A percentile compares a stretch with the other conserved stretches of the same genome.
Evolutionary conservation across 2,113 vertebrate species (phyloP).

Genomic region (Antechinus flavipes): DNA sequence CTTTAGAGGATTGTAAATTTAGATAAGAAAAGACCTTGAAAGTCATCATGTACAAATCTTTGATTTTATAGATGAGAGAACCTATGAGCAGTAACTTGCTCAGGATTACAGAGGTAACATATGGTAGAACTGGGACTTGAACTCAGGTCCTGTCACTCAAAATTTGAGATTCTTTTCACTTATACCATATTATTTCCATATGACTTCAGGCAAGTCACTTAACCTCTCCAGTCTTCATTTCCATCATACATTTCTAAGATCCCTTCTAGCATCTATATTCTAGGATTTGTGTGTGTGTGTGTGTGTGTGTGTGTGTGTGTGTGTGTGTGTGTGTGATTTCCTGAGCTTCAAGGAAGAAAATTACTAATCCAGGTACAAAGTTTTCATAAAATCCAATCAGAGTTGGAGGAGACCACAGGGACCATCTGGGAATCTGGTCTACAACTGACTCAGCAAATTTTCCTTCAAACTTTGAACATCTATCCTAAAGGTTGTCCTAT

Average conservation of each 20-base stretch:
- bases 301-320: background rate
- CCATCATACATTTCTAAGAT: background rate
- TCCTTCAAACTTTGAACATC: background rate
- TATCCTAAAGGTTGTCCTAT: background rate
- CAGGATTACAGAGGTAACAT: background rate
- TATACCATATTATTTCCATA: background rate
- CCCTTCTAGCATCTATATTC: background rate
- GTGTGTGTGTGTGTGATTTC: background rate
- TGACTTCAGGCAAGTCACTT: background rate
- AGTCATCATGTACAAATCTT: background rate
- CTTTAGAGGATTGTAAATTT: background rate
- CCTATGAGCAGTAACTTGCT: background rate
- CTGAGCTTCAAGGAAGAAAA: slow-evolving; percentile 7
- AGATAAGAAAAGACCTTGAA: slow-evolving; percentile 7
- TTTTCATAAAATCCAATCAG: background rate
- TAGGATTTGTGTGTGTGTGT: background rate
- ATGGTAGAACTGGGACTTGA: background rate
- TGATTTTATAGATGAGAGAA: background rate
- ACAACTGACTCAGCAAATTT: background rate
- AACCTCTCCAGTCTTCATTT: background rate
- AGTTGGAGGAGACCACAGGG: background rate
- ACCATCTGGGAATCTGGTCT: background rate
- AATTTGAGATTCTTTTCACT: background rate
- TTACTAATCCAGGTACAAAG: background rate
- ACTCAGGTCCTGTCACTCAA: background rate